Evolutionary conservation across 2,888 invertebrate genomes (phyloP), one percentile per base, ranked within the genome.

Genomic region (Tachina grossa): DNA sequence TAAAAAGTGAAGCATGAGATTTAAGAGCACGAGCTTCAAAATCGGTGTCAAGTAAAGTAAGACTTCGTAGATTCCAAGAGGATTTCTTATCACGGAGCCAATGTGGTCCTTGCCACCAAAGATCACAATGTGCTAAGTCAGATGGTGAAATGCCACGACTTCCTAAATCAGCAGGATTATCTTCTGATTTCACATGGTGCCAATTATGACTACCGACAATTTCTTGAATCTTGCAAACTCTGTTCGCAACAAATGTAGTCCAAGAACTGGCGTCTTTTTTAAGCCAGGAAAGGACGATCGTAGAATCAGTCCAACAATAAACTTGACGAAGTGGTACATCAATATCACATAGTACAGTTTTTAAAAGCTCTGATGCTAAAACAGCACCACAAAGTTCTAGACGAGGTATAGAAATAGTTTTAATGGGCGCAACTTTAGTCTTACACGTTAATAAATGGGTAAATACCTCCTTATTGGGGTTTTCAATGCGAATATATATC

Each of bases 251-350:
- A 47, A 47, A 47, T 47, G 53, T 19, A 19, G 53, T 53, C 19
- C 53, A 53, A 53, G 53, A 19, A 53, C 19, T n/a, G 9, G 19
- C 53, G 19, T 53, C 53, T 53, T 19, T 19, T 16, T 16, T 53
- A n/a, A 53, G 53, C 53, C 53, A 53, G 16, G 19, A 53, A 53
- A 53, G 53, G 19, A 19, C 53, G 53, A 53, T 53, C n/a, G 53
- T 53, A 53, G 53, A 53, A 53, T 53, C 31, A 31, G 31, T 31
- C 31, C 31, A 31, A 31, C 47, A 13, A 14, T 47, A 31, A 31
- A 31, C 31, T 47, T 47, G 47, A 47, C 19, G 16, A 53, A 53
- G 2, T 4, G 19, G n/a, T 9, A 53, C 9, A 8, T 53, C 19
- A 53, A 53, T 53, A 10, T 53, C 53, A 19, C 53, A 5, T 19